Evolutionary conservation across 2,797 vertebrate species (phyloP), one percentile per base, ranked within the genome.

Genomic region (Merluccius polli): DNA sequence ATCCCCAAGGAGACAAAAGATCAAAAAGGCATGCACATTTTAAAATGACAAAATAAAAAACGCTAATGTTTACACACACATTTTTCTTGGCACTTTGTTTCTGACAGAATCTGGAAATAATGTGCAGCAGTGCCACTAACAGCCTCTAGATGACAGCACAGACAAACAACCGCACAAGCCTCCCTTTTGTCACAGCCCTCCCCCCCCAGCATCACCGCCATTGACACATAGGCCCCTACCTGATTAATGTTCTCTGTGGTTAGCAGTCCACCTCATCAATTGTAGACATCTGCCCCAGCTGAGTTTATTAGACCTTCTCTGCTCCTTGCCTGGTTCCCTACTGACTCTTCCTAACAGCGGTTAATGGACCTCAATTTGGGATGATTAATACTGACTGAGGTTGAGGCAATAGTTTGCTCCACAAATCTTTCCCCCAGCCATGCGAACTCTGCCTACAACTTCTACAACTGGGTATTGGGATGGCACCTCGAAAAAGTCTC

Each of bases 91-190:
- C 18, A 69, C 18, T 7, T 35, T 12, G 3, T 12, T 72, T 48
- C 44, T 3, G 44, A 48, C 16, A 48, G 3, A 6, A 48, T 48
- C 7, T 15, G 44, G 44, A 48, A 5, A 21, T 27, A 68, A 21
- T 38, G 65, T 76, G 35, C 12, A 1, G 10, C 48, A 87, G 68
- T 85, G 82, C 75, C 0, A 10, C 6, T 9, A 72, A 63, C 4
- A 1, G 38, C 88, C 92, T 79, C 87, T 85, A 92, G 93, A 85
- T 91, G 91, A 86, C 91, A 90, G 89, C 79, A 87, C 79, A 89
- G 88, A 77, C 89, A 89, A 83, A 77, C 76, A 24, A 72, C 82
- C 59, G 2, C 18, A n/a, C 71, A 24, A 71, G 59, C 74, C 33
- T 73, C 33, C 24, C 75, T 68, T 16, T 18, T 24, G 70, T 36